Conservation (phyloP, 2,113 vertebrate species). For the Solenodon paradoxus region DNA sequence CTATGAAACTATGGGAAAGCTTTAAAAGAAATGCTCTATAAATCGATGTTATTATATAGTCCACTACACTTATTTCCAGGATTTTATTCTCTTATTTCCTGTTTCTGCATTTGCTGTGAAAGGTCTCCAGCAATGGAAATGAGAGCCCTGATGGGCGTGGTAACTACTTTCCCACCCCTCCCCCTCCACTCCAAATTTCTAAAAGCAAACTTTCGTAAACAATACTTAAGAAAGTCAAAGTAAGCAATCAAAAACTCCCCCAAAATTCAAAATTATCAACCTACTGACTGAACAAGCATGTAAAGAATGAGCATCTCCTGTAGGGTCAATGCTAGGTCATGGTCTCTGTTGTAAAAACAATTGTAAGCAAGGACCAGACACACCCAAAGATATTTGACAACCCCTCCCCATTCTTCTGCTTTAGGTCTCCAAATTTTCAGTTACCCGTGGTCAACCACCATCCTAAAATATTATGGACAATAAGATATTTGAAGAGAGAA, state of each 20-base stretch:
- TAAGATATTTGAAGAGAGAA: no score
- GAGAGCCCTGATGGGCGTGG: not conserved
- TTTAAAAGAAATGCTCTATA: not conserved
- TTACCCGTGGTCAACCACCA: no score
- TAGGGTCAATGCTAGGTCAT: not conserved
- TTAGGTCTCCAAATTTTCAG: no score
- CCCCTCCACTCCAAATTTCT: not conserved
- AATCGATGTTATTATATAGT: not conserved
- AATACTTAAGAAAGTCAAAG: not conserved
- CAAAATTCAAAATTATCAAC: not conserved
- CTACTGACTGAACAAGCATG: not conserved
- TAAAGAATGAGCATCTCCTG: not conserved
- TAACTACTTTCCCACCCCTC: not conserved
- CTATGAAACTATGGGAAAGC: not conserved
- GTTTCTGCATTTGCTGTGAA: not conserved
- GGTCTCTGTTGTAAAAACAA: not conserved
- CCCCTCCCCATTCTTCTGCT: no score
- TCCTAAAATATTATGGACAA: no score
- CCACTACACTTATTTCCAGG: not conserved
- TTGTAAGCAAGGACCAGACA: not conserved
- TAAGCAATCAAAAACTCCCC: not conserved
- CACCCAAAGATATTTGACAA: no score
- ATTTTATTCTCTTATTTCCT: constrained; percentile 16
- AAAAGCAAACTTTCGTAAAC: not conserved
- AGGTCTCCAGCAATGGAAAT: not conserved